phyloP scores from a whole-genome alignment of 2,888 invertebrate genomes.

The Phytoseiulus persimilis region DNA sequence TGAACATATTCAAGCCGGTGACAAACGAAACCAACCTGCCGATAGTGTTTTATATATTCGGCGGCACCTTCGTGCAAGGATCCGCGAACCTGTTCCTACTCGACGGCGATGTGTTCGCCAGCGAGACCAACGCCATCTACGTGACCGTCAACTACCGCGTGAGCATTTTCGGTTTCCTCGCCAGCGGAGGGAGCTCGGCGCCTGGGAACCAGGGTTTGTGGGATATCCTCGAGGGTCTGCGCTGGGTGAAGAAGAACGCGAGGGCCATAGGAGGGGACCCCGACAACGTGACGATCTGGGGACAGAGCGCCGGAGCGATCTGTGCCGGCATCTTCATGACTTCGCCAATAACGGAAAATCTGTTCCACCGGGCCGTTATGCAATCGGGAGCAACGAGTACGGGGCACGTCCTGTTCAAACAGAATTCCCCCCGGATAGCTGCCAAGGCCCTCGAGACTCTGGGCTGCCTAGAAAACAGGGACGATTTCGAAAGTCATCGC shows the following conservation, averaged over 20 bases:
- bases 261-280: background rate
- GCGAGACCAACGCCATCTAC: constrained; percentile 7
- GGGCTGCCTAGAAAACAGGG: background rate
- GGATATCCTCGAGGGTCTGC: background rate
- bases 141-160: constrained; percentile 14
- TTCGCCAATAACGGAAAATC: background rate
- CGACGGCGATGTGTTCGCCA: background rate
- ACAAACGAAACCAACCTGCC: background rate
- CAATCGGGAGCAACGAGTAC: constrained; percentile 22
- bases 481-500: background rate
- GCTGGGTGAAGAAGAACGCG: constrained; percentile 18
- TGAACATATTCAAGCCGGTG: constrained; percentile 21
- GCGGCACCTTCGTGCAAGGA: background rate
- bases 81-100: background rate
- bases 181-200: background rate
- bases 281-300: background rate
- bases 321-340: background rate
- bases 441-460: background rate
- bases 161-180: constrained; percentile 8
- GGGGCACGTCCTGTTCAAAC: background rate
- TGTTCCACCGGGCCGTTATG: background rate
- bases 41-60: constrained; percentile 13
- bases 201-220: background rate
- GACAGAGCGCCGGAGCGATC: background rate
- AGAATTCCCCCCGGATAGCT: background rate